Base-by-base conservation (phyloP, 2,113 vertebrate genomes). In the Lasiurus borealis region DNA sequence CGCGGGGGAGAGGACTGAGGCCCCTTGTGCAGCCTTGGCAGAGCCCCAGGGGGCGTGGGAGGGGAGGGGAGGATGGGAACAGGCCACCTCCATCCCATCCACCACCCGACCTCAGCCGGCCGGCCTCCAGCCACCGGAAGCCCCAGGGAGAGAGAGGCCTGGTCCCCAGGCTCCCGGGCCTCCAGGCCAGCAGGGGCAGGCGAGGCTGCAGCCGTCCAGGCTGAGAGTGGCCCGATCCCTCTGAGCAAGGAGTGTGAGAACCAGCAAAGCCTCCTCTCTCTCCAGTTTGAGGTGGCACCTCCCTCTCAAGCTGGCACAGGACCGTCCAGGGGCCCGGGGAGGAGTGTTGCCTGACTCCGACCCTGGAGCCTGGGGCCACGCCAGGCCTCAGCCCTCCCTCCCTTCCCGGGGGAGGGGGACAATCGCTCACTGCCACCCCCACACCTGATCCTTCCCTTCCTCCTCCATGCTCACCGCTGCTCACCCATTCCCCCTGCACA, bases 211-310 rank as follows among this genome's bases (percentile, higher is more conserved):
- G n/a, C 7, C 29, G 2, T 3, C 25, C 40, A 12, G 1, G 29
- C 1, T 0, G 18, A 0, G 27, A 52, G 34, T 5, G 12, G 52
- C 31, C 72, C 0, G 0, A 0, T 19, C 0, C 11, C 29, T 69
- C 76, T 48, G 40, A 8, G 62, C 62, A 27, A n/a, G 59, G 52
- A 21, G 48, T 29, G 0, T 2, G 23, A 71, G 27, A 1, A 27
- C 10, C 50, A 52, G 82, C 10, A 19, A 34, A 52, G 73, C 18
- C 36, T 54, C 40, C 40, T 40, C n/a, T n/a, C 9, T 81, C 11
- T 62, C 36, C 36, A 11, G 46, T 57, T 25, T 13, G 54, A 66
- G 44, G 46, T 23, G 46, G 54, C 27, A 3, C 54, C 54, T 54
- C 19, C 54, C 50, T 76, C 83, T 59, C 7, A 0, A 69, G 4